A percentile compares a stretch with the other conserved stretches of the same genome.
Evolutionary conservation across 2,797 vertebrate species (phyloP).

Genomic region (Podarcis lilfordi): DNA sequence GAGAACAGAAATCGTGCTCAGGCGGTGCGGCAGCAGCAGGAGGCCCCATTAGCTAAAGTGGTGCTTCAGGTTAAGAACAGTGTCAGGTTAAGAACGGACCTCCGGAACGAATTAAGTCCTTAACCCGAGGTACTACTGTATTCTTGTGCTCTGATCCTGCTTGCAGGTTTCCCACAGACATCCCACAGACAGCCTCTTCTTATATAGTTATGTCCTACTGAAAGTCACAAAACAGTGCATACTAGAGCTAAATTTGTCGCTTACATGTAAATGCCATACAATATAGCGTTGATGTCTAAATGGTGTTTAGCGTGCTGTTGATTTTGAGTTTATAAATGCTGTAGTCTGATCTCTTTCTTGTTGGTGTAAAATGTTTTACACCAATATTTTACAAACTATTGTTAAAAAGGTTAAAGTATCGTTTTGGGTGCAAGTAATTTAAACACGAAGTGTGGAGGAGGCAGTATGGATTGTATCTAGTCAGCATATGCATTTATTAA

Average conservation of each 20-base stretch:
- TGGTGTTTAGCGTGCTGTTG: conserved; percentile 40
- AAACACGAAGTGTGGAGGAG: conserved; percentile 42
- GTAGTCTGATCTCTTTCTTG: conserved; percentile 23
- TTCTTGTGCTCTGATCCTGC: too few relatives aligned
- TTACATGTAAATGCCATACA: conserved; percentile 28
- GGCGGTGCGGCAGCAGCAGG: too few relatives aligned
- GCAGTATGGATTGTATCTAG: conserved; percentile 49
- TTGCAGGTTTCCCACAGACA: too few relatives aligned
- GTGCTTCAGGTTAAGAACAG: too few relatives aligned
- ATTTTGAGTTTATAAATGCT: conserved; percentile 51
- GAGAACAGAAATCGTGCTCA: too few relatives aligned
- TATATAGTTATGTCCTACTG: conserved; percentile 18
- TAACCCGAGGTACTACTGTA: too few relatives aligned
- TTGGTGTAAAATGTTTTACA: conserved; percentile 55
- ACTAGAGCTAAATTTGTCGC: not conserved
- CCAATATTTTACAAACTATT: conserved; percentile 9
- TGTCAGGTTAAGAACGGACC: too few relatives aligned
- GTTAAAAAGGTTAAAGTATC: conserved; percentile 35
- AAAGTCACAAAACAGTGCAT: conserved; percentile 40
- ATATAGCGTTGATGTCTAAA: not conserved
- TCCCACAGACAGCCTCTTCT: too few relatives aligned
- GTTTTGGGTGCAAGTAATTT: conserved; percentile 51
- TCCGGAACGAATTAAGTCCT: too few relatives aligned
- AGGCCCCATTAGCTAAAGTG: too few relatives aligned
- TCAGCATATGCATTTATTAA: conserved; percentile 64